Evolutionary conservation across 2,113 vertebrate species (phyloP).

Genomic region (Pogonocichla stellata): DNA sequence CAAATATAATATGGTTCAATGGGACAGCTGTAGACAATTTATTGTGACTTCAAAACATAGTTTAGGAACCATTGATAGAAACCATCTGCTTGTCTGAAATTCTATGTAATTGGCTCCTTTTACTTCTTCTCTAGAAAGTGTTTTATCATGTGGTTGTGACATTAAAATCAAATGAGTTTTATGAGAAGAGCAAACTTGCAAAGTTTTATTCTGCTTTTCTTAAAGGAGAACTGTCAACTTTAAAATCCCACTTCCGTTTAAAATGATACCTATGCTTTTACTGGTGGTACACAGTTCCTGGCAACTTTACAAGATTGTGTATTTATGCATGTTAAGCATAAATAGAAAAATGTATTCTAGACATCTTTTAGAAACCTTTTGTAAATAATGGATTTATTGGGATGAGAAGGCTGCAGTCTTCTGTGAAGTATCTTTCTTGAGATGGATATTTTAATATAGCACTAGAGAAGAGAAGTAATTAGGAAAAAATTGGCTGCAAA

Average conservation of each 20-base stretch:
- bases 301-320: not conserved
- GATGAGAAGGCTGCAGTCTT: not conserved
- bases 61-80: constrained; percentile 61
- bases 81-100: constrained; percentile 58
- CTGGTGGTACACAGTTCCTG: not conserved
- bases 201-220: not conserved
- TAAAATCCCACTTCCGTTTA: not conserved
- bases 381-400: not conserved
- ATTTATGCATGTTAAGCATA: not conserved
- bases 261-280: not conserved
- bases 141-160: constrained; percentile 19
- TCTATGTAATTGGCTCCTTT: constrained; percentile 45
- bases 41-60: constrained; percentile 60
- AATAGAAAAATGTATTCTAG: not conserved
- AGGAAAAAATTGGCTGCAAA: not conserved
- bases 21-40: constrained; percentile 66
- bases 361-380: not conserved
- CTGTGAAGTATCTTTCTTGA: not conserved
- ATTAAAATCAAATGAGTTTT: constrained; percentile 17
- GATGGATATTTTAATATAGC: not conserved
- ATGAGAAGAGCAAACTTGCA: not conserved
- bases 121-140: constrained; percentile 37
- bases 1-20: constrained; percentile 40
- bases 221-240: not conserved
- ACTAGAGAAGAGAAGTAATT: not conserved